Evolutionary conservation across 2,113 vertebrate genomes (phyloP).

Genomic region (Aramus guarauna): DNA sequence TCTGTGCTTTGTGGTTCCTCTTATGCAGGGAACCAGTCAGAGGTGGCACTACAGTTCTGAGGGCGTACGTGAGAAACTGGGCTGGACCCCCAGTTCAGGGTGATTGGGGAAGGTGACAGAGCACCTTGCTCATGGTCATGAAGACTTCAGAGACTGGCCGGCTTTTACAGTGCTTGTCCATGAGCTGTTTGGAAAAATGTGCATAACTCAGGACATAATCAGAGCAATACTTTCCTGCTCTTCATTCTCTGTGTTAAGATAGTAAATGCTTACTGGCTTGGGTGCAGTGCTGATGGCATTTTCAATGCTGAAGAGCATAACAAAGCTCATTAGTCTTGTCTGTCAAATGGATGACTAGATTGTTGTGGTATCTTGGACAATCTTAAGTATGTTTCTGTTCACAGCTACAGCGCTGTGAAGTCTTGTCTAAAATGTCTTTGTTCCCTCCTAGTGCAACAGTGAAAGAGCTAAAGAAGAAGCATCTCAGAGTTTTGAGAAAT

Average conservation of each 20-base stretch:
- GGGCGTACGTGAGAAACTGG: accelerated
- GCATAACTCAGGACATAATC: neutral
- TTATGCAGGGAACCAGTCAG: neutral
- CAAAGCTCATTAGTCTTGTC: neutral
- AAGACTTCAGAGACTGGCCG: neutral
- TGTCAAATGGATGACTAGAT: neutral
- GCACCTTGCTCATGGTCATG: neutral
- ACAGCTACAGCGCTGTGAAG: neutral
- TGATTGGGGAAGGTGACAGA: neutral
- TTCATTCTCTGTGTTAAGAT: neutral
- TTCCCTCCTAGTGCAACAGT: constrained; percentile 83
- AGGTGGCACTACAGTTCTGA: neutral
- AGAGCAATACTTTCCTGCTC: neutral
- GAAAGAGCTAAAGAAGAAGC: constrained; percentile 85
- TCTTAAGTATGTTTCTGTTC: neutral
- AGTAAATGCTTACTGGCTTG: neutral
- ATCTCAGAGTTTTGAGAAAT: constrained; percentile 85
- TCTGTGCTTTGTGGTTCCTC: neutral
- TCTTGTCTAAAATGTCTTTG: neutral
- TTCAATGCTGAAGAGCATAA: neutral
- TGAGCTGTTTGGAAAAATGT: neutral
- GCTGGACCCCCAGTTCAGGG: neutral
- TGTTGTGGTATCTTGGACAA: neutral
- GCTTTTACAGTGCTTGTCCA: neutral
- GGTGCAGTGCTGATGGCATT: neutral